Evolutionary conservation across 2,113 vertebrate genomes (phyloP).

Genomic region (Bubo blakistoni): DNA sequence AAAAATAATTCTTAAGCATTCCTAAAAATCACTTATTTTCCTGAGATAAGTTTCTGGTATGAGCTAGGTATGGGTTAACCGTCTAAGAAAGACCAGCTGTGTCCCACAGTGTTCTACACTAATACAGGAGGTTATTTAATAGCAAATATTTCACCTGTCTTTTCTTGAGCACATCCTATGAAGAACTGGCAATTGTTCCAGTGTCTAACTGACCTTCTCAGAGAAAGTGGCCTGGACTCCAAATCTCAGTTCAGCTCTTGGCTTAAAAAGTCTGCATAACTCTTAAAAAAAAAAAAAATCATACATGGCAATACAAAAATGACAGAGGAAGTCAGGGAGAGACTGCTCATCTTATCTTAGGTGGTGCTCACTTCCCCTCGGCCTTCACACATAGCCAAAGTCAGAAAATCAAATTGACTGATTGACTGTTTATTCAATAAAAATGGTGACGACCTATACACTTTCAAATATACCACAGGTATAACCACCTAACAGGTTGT

Average conservation of each 20-base stretch:
- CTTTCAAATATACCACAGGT: neutral
- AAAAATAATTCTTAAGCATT: neutral
- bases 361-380: neutral
- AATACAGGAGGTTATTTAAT: neutral
- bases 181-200: neutral
- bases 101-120: neutral
- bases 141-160: neutral
- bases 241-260: neutral
- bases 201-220: neutral
- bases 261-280: neutral
- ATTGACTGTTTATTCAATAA: neutral
- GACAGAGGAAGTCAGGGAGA: neutral
- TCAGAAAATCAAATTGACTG: neutral
- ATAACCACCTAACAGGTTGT: neutral
- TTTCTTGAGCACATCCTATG: neutral
- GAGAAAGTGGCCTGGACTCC: neutral
- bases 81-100: neutral
- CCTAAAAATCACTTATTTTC: neutral
- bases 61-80: neutral
- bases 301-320: neutral
- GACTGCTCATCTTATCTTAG: neutral
- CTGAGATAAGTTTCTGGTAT: neutral
- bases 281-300: neutral
- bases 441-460: neutral
- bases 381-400: neutral